A percentile compares a stretch with the other conserved stretches of the same genome.
Conservation (phyloP, 2,113 vertebrate genomes). For the Ascaphus truei region DNA sequence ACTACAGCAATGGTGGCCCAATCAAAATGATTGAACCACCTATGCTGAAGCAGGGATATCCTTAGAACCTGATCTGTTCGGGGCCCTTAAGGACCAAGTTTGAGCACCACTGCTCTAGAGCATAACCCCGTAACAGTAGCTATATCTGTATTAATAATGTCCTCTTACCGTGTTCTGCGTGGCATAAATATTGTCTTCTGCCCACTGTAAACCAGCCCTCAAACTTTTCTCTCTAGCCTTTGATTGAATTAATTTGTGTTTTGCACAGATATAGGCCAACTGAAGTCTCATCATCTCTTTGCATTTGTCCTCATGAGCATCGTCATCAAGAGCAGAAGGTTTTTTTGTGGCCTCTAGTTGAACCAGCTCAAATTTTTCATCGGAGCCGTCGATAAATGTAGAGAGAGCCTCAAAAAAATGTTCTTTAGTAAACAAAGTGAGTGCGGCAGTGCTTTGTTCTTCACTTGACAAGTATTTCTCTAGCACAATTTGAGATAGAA, state of each 20-base stretch:
- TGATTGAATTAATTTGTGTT: constrained; percentile 72
- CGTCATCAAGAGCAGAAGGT: constrained; percentile 39
- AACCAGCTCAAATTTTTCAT: constrained; percentile 62
- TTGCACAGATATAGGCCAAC: constrained; percentile 69
- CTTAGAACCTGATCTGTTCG: no score
- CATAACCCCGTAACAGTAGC: no score
- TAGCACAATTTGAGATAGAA: constrained; percentile 75
- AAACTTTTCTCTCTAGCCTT: constrained; percentile 64
- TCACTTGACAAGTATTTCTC: constrained; percentile 77
- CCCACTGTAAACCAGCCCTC: constrained; percentile 64
- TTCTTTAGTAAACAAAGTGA: constrained; percentile 63
- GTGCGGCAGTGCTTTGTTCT: constrained; percentile 73
- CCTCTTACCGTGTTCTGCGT: constrained; percentile 56
- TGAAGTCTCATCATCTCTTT: constrained; percentile 75
- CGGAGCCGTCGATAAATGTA: constrained; percentile 67
- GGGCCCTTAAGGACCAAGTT: no score
- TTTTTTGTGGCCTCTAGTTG: constrained; percentile 54
- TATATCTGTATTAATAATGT: no score
- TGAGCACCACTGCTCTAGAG: no score
- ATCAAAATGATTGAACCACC: no score
- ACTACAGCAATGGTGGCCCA: no score
- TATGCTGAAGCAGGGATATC: no score
- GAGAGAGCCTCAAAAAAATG: constrained; percentile 65
- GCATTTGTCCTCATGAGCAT: constrained; percentile 48
- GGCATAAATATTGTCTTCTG: constrained; percentile 57